These are phyloP conservation scores for Diorhabda carinulata DNA, from an alignment of 1,140 invertebrate genomes.

Conservation along the genomic window DNA sequence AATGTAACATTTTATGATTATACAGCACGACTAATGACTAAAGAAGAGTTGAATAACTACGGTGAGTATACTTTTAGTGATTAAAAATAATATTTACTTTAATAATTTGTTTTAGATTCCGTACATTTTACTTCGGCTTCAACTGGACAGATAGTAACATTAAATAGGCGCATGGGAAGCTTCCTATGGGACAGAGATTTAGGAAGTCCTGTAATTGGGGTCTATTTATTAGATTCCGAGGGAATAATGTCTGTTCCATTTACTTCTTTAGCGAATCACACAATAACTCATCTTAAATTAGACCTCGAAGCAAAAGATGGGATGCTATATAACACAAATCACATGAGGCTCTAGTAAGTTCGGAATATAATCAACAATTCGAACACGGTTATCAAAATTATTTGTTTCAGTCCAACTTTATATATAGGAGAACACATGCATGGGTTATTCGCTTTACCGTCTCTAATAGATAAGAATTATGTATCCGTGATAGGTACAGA, in stretches of 20 bases:
- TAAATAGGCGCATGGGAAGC: constrained; percentile 68
- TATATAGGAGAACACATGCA: constrained; percentile 89
- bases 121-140: constrained; percentile 87
- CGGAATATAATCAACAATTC: not conserved
- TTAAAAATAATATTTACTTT: constrained; percentile 14
- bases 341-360: constrained; percentile 74
- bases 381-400: constrained; percentile 13
- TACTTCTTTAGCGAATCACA: constrained; percentile 83
- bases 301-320: constrained; percentile 34
- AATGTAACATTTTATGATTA: constrained; percentile 95
- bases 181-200: constrained; percentile 84
- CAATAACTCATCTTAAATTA: constrained; percentile 53
- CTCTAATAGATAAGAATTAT: constrained; percentile 81
- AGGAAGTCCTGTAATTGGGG: constrained; percentile 84
- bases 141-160: constrained; percentile 78
- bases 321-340: constrained; percentile 53
- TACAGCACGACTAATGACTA: constrained; percentile 68
- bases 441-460: constrained; percentile 87
- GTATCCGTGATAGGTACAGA: constrained; percentile 66
- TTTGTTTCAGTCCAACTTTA: constrained; percentile 73
- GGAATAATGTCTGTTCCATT: constrained; percentile 84
- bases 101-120: constrained; percentile 59
- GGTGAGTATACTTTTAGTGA: constrained; percentile 53
- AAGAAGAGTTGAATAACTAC: constrained; percentile 74
- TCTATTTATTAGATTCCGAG: constrained; percentile 76